Evolutionary conservation across 2,113 vertebrate species (phyloP), one percentile per base, ranked within the genome.

Genomic region (Myotis brandtii): DNA sequence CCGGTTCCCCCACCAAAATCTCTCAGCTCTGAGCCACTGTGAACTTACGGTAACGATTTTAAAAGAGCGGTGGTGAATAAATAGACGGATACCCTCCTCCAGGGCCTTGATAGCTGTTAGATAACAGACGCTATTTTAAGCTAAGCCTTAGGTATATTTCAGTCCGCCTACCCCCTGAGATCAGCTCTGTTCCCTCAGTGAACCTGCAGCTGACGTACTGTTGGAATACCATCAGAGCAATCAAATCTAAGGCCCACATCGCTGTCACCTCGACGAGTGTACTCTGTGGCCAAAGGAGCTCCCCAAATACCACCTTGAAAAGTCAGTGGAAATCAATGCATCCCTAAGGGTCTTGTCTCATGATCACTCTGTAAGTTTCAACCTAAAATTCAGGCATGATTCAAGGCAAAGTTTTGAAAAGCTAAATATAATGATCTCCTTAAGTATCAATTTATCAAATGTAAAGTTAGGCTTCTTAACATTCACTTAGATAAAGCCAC

Each of bases 1-100:
- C 17, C 9, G 92, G 5, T 25, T 92, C 10, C 6, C 5, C 1
- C 5, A 27, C 25, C 25, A 37, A 89, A 66, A 21, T 40, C 18
- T 37, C 23, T 84, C 17, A 62, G 12, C 9, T 59, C 50, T 25
- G 17, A 66, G 67, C 18, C 50, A 50, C 11, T 7, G 73, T 67
- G 70, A 27, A 34, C 59, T 80, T 32, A 75, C 30, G 66, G 40
- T 46, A 46, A 75, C 46, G 32, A 85, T 23, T 94, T 94, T 81
- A 54, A 32, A 94, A 76, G 13, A 67, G 1, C 0, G 6, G 2
- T 56, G 54, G 5, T 2, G 4, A 95, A 50, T 56, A 86, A 59
- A 80, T 62, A 82, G 30, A 43, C 32, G 43, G 54, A 96, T 89
- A 92, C 62, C 10, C 21, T 94, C 25, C 95, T 92, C 82, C 54